phyloP scores from a whole-genome alignment of 2,113 vertebrate genomes.

The Camelus dromedarius region DNA sequence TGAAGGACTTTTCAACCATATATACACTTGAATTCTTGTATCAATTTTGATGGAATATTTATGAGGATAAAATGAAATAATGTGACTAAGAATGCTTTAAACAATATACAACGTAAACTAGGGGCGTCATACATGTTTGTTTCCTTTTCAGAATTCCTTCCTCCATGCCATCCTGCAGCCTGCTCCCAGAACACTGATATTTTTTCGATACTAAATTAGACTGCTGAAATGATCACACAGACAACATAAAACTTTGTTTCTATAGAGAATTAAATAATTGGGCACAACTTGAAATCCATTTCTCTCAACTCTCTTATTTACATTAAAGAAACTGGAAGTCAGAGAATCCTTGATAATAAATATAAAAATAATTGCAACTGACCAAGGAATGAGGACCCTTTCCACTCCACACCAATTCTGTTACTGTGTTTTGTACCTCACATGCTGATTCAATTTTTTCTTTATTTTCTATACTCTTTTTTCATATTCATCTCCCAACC shows the following conservation, averaged over 20 bases:
- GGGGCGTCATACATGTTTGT: background rate
- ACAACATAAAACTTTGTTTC: background rate
- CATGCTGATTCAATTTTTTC: background rate
- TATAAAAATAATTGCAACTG: background rate
- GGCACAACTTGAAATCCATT: background rate
- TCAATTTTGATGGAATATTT: slow-evolving; percentile 9
- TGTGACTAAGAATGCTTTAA: background rate
- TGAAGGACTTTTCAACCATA: background rate
- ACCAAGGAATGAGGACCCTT: background rate
- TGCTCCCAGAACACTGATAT: background rate
- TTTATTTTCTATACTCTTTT: background rate
- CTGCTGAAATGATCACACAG: background rate
- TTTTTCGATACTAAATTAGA: background rate
- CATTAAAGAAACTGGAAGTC: background rate
- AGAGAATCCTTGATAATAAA: background rate
- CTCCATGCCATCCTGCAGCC: background rate
- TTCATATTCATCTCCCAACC: background rate
- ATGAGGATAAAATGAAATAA: background rate
- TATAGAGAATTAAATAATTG: background rate
- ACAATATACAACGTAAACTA: background rate
- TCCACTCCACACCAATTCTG: background rate
- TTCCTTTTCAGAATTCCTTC: background rate
- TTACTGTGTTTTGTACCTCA: background rate
- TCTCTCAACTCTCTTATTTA: background rate
- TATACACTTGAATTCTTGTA: background rate